Evolutionary conservation across 2,797 vertebrate species (phyloP), one percentile per base, ranked within the genome.

Genomic region (Sebastes taczanowskii): DNA sequence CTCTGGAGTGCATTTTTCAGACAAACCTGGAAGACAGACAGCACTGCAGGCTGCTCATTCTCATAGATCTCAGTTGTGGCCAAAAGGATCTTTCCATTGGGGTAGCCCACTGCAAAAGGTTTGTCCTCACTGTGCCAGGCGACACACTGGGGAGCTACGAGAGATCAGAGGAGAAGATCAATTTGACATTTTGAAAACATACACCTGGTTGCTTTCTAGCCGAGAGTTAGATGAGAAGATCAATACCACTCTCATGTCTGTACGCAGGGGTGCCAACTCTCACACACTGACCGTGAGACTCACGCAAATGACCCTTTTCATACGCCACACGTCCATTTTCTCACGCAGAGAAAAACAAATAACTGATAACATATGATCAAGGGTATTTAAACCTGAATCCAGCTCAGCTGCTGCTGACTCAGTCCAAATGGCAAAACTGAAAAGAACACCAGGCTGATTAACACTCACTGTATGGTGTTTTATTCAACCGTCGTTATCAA

Each of bases 41-140:
- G 78, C 53, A 96, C 81, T 3, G 93, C 67, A 5, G 94, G 93
- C n/a, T 92, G 93, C 53, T 95, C 93, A 0, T 90, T 93, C 68
- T 95, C 94, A 65, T 91, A 93, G 22, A 59, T 83, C 78, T 94
- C 94, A 18, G 91, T 91, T 32, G 89, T 86, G 53, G 89, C 92
- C 84, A 97, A 55, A 5, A 96, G 92, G 81, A 97, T 94, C 77
- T 95, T 96, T 63, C 96, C 96, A 80, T 90, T 94, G 20, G 94
- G 91, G 80, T 96, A 97, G 7, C 96, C 96, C n/a, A 92, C 95
- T 5, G 95, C 95, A 88, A 97, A 96, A 1, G 94, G 92, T 78
- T 94, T 95, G 82, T 96, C 96, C 69, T 91, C 91, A 74, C 94
- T 95, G 91, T 95, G 93, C 96, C 95, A 97, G 60, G 95, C 94